Conservation (phyloP, 2,888 invertebrate species). For the Sphaerophoria rueppellii region DNA sequence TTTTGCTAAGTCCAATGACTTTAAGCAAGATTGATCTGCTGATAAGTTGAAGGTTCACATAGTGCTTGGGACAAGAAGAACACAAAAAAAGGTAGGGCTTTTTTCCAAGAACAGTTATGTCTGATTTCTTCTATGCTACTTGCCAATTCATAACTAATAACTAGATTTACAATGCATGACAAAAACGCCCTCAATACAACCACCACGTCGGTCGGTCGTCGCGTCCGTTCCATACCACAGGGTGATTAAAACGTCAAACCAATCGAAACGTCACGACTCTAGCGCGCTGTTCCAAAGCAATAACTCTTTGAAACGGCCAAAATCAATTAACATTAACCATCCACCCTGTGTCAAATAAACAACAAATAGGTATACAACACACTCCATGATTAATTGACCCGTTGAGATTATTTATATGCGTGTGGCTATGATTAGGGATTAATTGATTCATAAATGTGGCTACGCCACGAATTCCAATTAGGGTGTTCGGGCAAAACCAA, state of each 20-base stretch:
- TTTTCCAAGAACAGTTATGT: conserved; percentile 60
- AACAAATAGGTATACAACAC: neutral
- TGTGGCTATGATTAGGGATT: conserved; percentile 72
- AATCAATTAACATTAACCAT: conserved; percentile 68
- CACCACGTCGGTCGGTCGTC: too few relatives aligned
- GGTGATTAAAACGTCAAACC: conserved; percentile 50
- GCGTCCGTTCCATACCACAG: conserved; percentile 36
- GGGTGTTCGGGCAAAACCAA: conserved; percentile 48
- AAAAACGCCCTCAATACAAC: conserved; percentile 21
- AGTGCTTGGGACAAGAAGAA: conserved; percentile 29
- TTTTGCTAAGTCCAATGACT: conserved; percentile 54
- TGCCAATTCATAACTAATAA: conserved; percentile 55
- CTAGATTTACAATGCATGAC: conserved; percentile 41
- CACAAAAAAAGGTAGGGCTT: conserved; percentile 52
- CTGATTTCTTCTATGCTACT: conserved; percentile 30
- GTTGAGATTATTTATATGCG: conserved; percentile 70
- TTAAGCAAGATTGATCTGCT: conserved; percentile 6
- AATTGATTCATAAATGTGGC: conserved; percentile 71
- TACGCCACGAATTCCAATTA: conserved; percentile 62
- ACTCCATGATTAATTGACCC: conserved; percentile 61
- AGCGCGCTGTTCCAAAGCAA: conserved; percentile 21
- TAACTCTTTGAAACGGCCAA: conserved; percentile 56
- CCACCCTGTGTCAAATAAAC: conserved; percentile 49
- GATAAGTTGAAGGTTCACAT: conserved; percentile 43
- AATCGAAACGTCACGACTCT: neutral